These are phyloP conservation scores for Strigamia transsilvanica DNA, from an alignment of 2,888 invertebrate genomes.

Conservation along the genomic window DNA sequence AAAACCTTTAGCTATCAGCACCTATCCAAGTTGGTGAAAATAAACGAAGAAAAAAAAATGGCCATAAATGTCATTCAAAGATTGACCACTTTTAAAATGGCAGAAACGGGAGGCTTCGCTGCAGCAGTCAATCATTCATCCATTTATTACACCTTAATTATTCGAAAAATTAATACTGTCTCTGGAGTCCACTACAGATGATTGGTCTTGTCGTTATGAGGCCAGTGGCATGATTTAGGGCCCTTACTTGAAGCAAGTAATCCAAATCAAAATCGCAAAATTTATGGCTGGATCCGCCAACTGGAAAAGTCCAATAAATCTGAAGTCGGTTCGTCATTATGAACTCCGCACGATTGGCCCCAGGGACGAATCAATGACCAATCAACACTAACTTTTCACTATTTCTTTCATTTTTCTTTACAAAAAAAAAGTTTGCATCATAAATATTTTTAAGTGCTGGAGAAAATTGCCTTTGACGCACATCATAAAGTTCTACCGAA, in stretches of 20 bases:
- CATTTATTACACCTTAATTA: conserved; percentile 30
- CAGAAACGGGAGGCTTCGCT: neutral
- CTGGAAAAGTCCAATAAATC: conserved; percentile 54
- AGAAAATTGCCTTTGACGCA: neutral
- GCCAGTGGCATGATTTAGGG: conserved; percentile 50
- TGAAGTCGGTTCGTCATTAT: conserved; percentile 36
- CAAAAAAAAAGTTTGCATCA: neutral
- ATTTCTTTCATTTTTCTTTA: neutral
- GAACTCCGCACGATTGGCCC: conserved; percentile 42
- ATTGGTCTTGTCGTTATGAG: conserved; percentile 24
- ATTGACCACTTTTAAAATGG: neutral
- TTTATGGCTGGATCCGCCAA: conserved; percentile 52
- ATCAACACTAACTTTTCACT: conserved; percentile 42
- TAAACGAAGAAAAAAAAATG: conserved; percentile 10
- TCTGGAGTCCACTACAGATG: conserved; percentile 21
- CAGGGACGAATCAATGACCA: conserved; percentile 44
- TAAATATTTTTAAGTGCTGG: neutral
- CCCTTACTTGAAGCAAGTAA: conserved; percentile 52
- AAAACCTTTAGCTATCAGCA: conserved; percentile 16
- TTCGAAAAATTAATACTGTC: conserved; percentile 22
- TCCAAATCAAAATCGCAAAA: conserved; percentile 54
- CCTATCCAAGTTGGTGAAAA: neutral
- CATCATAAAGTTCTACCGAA: neutral
- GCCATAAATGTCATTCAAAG: neutral
- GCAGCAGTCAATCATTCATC: neutral